Conservation (phyloP, 2,888 invertebrate genomes). For the Suillia variegata region DNA sequence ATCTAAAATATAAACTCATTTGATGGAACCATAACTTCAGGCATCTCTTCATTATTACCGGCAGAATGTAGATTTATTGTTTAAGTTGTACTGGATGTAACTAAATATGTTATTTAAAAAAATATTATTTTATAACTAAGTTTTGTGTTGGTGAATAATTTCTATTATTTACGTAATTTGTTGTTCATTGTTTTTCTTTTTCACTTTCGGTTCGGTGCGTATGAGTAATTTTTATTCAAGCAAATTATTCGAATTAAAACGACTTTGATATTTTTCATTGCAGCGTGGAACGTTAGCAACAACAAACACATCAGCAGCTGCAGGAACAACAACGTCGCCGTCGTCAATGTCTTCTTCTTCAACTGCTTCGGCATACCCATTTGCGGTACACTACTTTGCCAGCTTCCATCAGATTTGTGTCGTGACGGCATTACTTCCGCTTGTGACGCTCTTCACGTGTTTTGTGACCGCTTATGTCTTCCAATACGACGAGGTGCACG, state of each 20-base stretch:
- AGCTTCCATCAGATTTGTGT: constrained; percentile 82
- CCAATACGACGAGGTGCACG: constrained; percentile 91
- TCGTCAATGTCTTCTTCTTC: constrained; percentile 6
- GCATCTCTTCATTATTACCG: too few species aligned
- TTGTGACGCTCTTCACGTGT: constrained; percentile 83
- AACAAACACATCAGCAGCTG: constrained; percentile 13
- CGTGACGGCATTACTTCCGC: constrained; percentile 82
- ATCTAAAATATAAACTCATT: too few species aligned
- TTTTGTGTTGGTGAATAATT: too few species aligned
- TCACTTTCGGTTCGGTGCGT: too few species aligned
- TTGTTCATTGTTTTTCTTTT: too few species aligned
- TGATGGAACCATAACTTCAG: too few species aligned
- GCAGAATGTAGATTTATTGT: too few species aligned
- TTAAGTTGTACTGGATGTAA: too few species aligned
- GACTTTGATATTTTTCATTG: constrained; percentile 2
- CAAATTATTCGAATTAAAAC: background rate
- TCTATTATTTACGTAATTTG: too few species aligned
- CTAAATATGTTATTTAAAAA: too few species aligned
- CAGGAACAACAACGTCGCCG: constrained; percentile 4
- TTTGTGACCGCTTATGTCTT: constrained; percentile 88
- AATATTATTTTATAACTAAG: too few species aligned
- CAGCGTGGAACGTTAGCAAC: background rate
- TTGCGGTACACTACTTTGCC: constrained; percentile 72
- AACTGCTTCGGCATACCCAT: constrained; percentile 46
- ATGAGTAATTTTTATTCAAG: background rate